Conservation (phyloP, 2,797 vertebrate species). For the Lerista edwardsae region DNA sequence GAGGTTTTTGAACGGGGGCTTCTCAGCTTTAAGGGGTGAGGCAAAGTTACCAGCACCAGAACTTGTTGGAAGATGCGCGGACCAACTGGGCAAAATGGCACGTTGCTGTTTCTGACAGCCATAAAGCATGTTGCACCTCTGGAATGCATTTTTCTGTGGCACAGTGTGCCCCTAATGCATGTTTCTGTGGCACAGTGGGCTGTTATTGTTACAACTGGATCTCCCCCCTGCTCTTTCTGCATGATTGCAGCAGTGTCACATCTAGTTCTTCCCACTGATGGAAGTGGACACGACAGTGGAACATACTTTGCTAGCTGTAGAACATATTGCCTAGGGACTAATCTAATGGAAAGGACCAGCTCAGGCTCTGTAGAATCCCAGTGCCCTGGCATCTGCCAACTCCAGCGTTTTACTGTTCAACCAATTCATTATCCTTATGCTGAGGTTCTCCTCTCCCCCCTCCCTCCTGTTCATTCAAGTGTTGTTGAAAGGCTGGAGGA, state of each 20-base stretch:
- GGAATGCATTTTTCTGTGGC: no score
- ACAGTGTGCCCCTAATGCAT: no score
- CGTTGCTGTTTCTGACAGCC: no score
- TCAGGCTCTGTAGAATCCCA: not conserved
- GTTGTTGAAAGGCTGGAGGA: conserved; percentile 25
- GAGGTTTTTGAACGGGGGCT: no score
- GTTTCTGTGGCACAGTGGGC: no score
- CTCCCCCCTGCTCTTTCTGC: not conserved
- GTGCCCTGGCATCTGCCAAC: not conserved
- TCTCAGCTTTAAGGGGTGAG: no score
- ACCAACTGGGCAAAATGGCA: no score
- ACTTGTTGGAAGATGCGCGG: no score
- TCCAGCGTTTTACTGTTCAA: not conserved
- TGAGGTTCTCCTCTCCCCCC: not conserved
- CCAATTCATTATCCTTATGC: not conserved
- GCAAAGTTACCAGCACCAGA: no score
- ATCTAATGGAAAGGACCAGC: accelerated
- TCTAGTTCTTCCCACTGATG: not conserved
- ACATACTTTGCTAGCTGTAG: not conserved
- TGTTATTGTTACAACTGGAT: no score
- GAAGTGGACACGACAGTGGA: not conserved
- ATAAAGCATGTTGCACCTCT: no score
- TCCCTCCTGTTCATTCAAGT: not conserved
- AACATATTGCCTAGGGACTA: not conserved
- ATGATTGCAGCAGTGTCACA: not conserved